A percentile compares a stretch with the other conserved stretches of the same genome.
These are phyloP conservation scores for Campoletis raptor DNA, from an alignment of 2,888 invertebrate species.

Conservation along the genomic window DNA sequence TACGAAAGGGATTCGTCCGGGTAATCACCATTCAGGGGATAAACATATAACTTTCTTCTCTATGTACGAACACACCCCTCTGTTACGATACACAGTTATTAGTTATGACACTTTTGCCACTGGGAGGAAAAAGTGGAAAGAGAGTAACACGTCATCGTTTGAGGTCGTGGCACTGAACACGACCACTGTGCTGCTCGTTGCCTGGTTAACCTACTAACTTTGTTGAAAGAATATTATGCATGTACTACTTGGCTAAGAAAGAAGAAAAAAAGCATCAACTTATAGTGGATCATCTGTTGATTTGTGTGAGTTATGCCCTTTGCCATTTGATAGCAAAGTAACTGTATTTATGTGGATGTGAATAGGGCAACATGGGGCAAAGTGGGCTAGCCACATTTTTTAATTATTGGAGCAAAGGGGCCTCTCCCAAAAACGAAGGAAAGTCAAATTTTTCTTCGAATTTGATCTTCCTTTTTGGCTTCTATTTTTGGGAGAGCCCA, in stretches of 20 bases:
- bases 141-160: conserved; percentile 46
- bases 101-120: not conserved
- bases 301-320: not conserved
- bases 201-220: conserved; percentile 35
- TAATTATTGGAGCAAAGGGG: too few species aligned
- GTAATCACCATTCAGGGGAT: conserved; percentile 54
- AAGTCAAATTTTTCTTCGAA: too few species aligned
- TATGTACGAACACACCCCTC: not conserved
- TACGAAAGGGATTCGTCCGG: conserved; percentile 28
- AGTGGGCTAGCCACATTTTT: too few species aligned
- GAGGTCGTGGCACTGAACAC: conserved; percentile 38
- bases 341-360: not conserved
- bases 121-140: conserved; percentile 44
- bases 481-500: too few species aligned
- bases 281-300: not conserved
- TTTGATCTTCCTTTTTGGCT: too few species aligned
- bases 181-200: conserved; percentile 17
- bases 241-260: not conserved
- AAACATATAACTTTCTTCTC: not conserved
- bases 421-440: too few species aligned
- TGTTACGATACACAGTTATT: conserved; percentile 10
- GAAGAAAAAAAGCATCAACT: not conserved
- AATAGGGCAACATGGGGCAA: too few species aligned
- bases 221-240: conserved; percentile 33
- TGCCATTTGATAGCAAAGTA: not conserved